These are phyloP conservation scores for Parus major DNA, from an alignment of 2,113 vertebrate species.

Conservation along the genomic window DNA sequence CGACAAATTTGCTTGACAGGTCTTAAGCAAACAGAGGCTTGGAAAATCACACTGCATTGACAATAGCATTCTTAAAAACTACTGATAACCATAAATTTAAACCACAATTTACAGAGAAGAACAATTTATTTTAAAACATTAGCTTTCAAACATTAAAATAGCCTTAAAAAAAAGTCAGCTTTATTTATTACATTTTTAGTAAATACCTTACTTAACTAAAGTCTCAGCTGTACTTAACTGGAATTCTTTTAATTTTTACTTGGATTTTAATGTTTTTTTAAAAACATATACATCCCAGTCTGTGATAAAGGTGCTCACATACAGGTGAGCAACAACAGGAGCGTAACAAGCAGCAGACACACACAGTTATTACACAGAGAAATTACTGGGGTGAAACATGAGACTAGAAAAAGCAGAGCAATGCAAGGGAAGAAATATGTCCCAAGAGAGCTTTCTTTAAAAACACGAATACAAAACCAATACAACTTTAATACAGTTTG, in stretches of 20 bases:
- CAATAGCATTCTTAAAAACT: neutral
- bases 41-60: neutral
- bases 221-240: neutral
- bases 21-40: neutral
- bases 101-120: neutral
- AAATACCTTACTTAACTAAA: neutral
- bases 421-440: accelerated
- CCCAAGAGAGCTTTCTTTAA: neutral
- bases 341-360: neutral
- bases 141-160: neutral
- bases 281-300: neutral
- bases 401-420: neutral
- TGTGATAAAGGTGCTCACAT: neutral
- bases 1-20: neutral
- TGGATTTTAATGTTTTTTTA: neutral
- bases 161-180: neutral
- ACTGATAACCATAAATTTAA: neutral
- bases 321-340: neutral
- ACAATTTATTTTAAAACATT: neutral
- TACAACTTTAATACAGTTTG: neutral
- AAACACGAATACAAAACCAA: neutral
- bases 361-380: neutral
- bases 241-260: neutral
- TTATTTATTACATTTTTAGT: neutral
- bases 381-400: neutral